Evolutionary conservation across 2,113 vertebrate species (phyloP), one percentile per base, ranked within the genome.

Genomic region (Cavia porcellus): DNA sequence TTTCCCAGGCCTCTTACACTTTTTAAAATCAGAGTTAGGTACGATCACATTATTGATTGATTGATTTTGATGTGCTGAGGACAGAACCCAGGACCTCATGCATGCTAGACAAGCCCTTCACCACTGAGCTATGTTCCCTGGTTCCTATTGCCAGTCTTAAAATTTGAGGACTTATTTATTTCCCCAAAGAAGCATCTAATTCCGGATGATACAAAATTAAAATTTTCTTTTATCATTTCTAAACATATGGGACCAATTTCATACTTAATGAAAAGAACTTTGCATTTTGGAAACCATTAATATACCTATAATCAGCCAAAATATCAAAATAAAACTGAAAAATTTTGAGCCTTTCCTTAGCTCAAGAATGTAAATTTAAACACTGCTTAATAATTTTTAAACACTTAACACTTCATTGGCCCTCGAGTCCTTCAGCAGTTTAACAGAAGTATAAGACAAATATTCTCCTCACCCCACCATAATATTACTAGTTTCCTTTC

Each of bases 391-490:
- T 95, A 98, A 97, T 86, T 61, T 47, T 57, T 77, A 98, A 66
- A 95, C 93, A 93, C 96, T 98, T 95, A 90, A 84, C 61, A 90
- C 97, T 97, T 96, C 95, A 97, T 98, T 98, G 98, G n/a, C 97
- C 95, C 90, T 92, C 97, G 97, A 92, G 98, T 97, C 30, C 57
- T 68, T 86, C 47, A 6, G 95, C 7, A 66, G 52, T 55, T 94
- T 95, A 57, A 64, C 61, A 52, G 81, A 61, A 90, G 50, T 83
- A n/a, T 11, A 72, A 92, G 81, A 88, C 87, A 96, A 85, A 4
- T 30, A 47, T 28, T 5, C 35, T 50, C 11, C 24, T 55, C 25
- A 14, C 17, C 35, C 9, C 30, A 22, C 15, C 35, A 28, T 93
- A 61, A 89, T 95, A 84, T 86, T 97, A 74, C 92, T 72, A 61